Evolutionary conservation across 2,797 vertebrate species (phyloP).

Genomic region (Micropoecilia bifurca): DNA sequence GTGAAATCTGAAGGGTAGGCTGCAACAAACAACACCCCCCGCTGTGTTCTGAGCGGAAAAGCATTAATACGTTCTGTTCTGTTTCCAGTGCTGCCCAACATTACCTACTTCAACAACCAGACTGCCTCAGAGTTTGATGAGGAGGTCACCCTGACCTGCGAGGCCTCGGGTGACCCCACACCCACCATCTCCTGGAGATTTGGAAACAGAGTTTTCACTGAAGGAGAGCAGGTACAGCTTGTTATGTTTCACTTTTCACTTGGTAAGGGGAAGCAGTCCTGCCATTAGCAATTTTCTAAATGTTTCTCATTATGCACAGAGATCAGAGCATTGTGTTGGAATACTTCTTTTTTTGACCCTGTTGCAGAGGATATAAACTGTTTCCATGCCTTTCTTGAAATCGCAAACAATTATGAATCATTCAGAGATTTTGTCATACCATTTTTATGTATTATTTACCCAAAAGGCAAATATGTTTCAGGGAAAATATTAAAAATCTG

Average conservation of each 20-base stretch:
- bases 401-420: not conserved
- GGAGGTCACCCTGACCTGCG: constrained; percentile 93
- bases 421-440: not conserved
- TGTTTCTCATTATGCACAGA: not conserved
- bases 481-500: not conserved
- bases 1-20: not conserved
- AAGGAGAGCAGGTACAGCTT: constrained; percentile 91
- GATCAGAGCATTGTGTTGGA: not conserved
- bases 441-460: not conserved
- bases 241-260: not conserved
- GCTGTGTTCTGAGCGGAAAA: not conserved
- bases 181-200: constrained; percentile 96
- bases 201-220: constrained; percentile 87
- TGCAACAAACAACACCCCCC: not conserved
- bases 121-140: constrained; percentile 94
- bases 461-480: not conserved
- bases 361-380: not conserved
- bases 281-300: not conserved
- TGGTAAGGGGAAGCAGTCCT: not conserved
- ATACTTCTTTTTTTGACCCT: not conserved
- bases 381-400: not conserved
- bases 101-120: constrained; percentile 94
- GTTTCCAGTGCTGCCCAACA: constrained; percentile 91
- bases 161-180: constrained; percentile 95
- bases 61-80: not conserved